Conservation (phyloP, 2,113 vertebrate genomes). For the Catharus bicknelli region DNA sequence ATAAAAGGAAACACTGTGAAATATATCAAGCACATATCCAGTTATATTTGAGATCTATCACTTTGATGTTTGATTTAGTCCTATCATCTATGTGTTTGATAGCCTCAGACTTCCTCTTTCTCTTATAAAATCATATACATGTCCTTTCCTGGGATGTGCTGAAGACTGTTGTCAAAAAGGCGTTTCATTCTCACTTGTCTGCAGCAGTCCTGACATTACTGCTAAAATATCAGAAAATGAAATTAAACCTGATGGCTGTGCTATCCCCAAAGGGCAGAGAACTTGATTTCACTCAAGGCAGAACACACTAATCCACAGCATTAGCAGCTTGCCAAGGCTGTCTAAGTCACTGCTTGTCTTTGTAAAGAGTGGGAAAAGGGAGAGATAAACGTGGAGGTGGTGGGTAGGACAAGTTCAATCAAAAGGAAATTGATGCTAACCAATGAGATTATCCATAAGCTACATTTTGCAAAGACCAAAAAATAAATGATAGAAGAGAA, state of each 20-base stretch:
- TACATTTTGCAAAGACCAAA: background rate
- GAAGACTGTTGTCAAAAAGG: constrained; percentile 57
- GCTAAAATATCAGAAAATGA: constrained; percentile 68
- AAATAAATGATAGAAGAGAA: constrained; percentile 5
- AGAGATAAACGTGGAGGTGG: background rate
- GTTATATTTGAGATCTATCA: constrained; percentile 5
- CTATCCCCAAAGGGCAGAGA: constrained; percentile 41
- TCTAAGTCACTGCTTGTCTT: constrained; percentile 53
- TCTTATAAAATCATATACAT: constrained; percentile 9
- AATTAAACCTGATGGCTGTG: constrained; percentile 63
- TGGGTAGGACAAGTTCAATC: constrained; percentile 11
- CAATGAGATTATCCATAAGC: constrained; percentile 19
- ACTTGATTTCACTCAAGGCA: constrained; percentile 54
- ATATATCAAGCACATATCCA: background rate
- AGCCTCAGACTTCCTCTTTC: background rate
- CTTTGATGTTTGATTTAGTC: constrained; percentile 36
- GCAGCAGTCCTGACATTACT: constrained; percentile 30
- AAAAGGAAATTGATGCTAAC: constrained; percentile 35
- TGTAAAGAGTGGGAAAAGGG: constrained; percentile 42
- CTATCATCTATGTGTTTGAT: background rate
- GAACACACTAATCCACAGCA: constrained; percentile 40
- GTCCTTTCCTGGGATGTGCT: constrained; percentile 37
- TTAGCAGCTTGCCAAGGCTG: constrained; percentile 57
- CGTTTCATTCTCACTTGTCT: constrained; percentile 51
- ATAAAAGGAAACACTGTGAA: constrained; percentile 30